phyloP scores from a whole-genome alignment of 2,888 invertebrate species.

The Serripes groenlandicus region DNA sequence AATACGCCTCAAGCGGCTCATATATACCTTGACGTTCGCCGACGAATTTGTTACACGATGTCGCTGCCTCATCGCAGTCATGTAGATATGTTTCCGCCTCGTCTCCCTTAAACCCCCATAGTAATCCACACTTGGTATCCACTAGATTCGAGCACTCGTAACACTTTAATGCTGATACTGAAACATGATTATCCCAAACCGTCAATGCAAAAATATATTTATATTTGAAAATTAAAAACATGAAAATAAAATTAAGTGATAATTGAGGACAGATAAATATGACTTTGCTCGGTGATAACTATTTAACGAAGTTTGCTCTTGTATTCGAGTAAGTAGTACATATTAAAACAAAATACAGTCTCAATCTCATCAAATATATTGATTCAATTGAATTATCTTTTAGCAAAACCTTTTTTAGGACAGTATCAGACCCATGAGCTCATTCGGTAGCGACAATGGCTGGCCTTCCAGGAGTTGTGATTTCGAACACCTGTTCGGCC shows the following conservation, averaged over 20 bases:
- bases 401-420: too few relatives aligned
- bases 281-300: not conserved
- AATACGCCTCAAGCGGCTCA: not conserved
- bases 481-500: too few relatives aligned
- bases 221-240: not conserved
- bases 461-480: too few relatives aligned
- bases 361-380: too few relatives aligned
- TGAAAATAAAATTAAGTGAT: not conserved
- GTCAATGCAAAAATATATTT: not conserved
- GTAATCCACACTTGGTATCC: constrained; percentile 15
- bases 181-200: too few relatives aligned
- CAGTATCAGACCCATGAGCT: too few relatives aligned
- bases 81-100: constrained; percentile 24
- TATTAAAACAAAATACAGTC: too few relatives aligned
- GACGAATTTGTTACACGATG: constrained; percentile 49
- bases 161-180: constrained; percentile 43
- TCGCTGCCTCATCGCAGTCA: constrained; percentile 19
- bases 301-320: not conserved
- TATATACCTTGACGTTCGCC: constrained; percentile 42
- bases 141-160: constrained; percentile 40
- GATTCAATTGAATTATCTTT: too few relatives aligned
- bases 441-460: too few relatives aligned
- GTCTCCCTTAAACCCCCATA: not conserved
- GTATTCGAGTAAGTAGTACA: too few relatives aligned
- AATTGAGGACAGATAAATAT: not conserved